Evolutionary conservation across 2,888 invertebrate species (phyloP), one percentile per base, ranked within the genome.

Genomic region (Ephialtes manifestator): DNA sequence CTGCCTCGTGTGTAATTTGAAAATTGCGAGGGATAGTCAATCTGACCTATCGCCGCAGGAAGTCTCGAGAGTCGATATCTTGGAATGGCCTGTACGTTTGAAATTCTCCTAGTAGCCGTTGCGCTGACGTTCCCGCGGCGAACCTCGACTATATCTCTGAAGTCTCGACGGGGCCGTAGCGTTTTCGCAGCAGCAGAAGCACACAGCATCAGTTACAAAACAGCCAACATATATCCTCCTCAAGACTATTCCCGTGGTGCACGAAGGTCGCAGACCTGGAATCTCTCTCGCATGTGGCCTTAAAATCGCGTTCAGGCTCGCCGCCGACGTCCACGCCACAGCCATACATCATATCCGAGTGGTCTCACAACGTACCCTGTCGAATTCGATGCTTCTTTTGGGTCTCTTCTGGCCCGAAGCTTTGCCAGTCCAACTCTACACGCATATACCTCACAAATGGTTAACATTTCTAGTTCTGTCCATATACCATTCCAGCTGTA

Each of bases 321-420:
- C 28, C 74, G 81, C 11, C 81, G 65, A 68, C 68, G 43, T 58
- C 81, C 84, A 84, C 78, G 84, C 84, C 70, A 79, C 70, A 31
- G 78, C 75, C 78, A 79, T 85, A 85, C 78, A 85, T 85, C 84
- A 85, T 83, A 83, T 79, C 81, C 53, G 63, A 79, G 58, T 70
- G 84, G 70, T 75, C 78, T 81, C 76, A 63, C 51, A 68, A 68
- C 53, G 65, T 84, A 70, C 74, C 81, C 65, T 74, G 74, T 79
- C 84, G 84, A 84, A 84, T 84, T 81, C 84, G 81, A 79, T 79
- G 81, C 51, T 85, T 75, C 84, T 82, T 81, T 81, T 81, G 74
- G 84, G 74, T 71, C 63, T 70, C 46, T 81, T 79, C 81, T 60
- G 70, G 78, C 78, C 75, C 65, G 77, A 28, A 81, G 81, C 48